These are phyloP conservation scores for Protobothrops mucrosquamatus DNA, from an alignment of 2,113 vertebrate species.

Conservation along the genomic window DNA sequence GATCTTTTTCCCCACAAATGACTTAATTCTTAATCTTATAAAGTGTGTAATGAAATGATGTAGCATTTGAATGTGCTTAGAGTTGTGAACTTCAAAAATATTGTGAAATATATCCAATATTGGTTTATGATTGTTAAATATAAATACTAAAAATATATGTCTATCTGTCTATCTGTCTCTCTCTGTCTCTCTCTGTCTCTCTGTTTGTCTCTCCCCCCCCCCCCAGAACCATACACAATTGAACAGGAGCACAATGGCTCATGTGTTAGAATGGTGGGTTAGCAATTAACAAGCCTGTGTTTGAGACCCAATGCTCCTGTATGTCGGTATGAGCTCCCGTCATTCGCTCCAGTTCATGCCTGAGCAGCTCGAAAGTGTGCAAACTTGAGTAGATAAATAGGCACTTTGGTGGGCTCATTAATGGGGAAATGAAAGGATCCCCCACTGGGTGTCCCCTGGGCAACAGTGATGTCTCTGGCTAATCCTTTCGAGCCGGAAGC, in stretches of 20 bases:
- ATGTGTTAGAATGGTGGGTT: background rate
- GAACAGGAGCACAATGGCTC: background rate
- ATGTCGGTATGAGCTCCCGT: background rate
- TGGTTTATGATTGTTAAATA: slow-evolving; percentile 46
- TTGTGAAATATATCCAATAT: slow-evolving; percentile 61
- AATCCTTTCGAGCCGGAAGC: background rate
- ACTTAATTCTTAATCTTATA: background rate
- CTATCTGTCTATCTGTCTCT: no score
- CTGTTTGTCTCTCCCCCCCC: background rate
- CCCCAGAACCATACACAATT: background rate
- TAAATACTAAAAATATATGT: background rate
- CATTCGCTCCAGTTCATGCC: background rate
- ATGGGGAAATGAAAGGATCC: background rate
- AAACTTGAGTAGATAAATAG: background rate
- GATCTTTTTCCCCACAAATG: background rate
- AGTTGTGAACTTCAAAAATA: background rate
- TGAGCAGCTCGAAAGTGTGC: background rate
- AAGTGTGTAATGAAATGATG: background rate
- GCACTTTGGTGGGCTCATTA: background rate
- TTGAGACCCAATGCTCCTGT: background rate
- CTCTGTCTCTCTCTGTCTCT: no score
- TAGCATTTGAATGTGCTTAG: background rate
- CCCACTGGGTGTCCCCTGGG: background rate
- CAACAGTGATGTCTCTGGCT: background rate
- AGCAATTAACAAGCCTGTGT: background rate